Evolutionary conservation across 2,888 invertebrate genomes (phyloP), one percentile per base, ranked within the genome.

Genomic region (Folsomia candida): DNA sequence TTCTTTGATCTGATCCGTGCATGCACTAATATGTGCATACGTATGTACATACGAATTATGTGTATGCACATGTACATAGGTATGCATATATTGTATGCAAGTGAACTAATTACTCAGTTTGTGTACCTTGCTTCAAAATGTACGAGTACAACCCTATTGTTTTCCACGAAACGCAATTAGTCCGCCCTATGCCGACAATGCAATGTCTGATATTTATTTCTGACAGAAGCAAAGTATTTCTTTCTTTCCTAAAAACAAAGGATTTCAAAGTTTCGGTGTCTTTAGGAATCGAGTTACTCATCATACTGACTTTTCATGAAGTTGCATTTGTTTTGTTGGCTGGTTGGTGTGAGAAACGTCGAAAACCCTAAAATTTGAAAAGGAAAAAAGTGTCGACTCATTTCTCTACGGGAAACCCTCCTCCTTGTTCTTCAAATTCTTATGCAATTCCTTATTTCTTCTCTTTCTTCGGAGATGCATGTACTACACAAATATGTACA

Each of bases 361-460:
- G 37, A 37, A 37, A 37, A 37, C 37, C 37, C 37, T 37, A 4
- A 37, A 37, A 37, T 9, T 37, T 37, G 37, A 37, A 14, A 37
- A 37, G 14, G 37, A 14, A 37, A 74, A 73, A 74, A 71, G 70
- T 74, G 74, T 74, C 67, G 74, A 74, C 67, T 74, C 74, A 74
- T 71, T 71, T 71, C 71, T 69, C 74, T 14, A 37, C 37, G 37
- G 37, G 37, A 37, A 37, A 37, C 6, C 37, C 37, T 37, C 37
- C 37, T 37, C 14, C 37, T 37, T 37, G 37, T 37, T 67, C 67
- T 54, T 67, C 71, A 61, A 29, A 61, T 71, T 68, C 62, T 61
- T 29, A 71, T 62, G 64, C 51, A 64, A 67, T 71, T 27, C 62
- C 58, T 62, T 47, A 67, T 25, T n/a, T n/a, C n/a, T n/a, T n/a